Percentiles rank a stretch among this genome's conserved stretches.
phyloP scores from a whole-genome alignment of 2,888 invertebrate species.

The Nysson spinosus region DNA sequence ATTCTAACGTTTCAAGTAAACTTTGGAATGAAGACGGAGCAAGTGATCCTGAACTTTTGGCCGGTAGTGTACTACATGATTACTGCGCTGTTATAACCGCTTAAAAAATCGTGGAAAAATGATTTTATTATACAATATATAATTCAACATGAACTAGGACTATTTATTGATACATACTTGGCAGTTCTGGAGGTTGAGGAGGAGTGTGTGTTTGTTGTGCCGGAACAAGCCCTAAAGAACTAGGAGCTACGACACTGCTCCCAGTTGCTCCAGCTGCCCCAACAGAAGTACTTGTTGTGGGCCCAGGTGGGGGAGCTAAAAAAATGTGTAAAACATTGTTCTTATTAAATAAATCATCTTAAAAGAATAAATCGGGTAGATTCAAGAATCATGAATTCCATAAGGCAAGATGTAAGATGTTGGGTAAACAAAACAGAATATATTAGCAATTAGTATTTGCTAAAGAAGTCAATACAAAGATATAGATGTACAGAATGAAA shows the following conservation, averaged over 20 bases:
- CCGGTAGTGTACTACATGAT: too few relatives aligned
- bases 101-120: neutral
- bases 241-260: conserved; percentile 77
- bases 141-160: neutral
- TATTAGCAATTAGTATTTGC: too few relatives aligned
- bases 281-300: conserved; percentile 78
- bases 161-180: conserved; percentile 74
- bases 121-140: neutral
- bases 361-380: neutral
- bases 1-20: too few relatives aligned
- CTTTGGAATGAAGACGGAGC: too few relatives aligned
- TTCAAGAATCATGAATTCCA: too few relatives aligned
- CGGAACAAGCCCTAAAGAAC: conserved; percentile 79
- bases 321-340: conserved; percentile 5
- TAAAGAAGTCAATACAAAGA: too few relatives aligned
- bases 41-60: too few relatives aligned
- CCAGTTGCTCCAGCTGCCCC: conserved; percentile 78
- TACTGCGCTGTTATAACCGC: neutral
- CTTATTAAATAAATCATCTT: neutral
- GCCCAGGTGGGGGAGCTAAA: conserved; percentile 80
- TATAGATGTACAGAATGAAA: too few relatives aligned
- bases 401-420: too few relatives aligned
- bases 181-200: conserved; percentile 88
- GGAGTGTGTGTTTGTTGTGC: conserved; percentile 79
- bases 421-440: too few relatives aligned